phyloP scores from a whole-genome alignment of 1,140 invertebrate genomes.

The Ephestia elutella region DNA sequence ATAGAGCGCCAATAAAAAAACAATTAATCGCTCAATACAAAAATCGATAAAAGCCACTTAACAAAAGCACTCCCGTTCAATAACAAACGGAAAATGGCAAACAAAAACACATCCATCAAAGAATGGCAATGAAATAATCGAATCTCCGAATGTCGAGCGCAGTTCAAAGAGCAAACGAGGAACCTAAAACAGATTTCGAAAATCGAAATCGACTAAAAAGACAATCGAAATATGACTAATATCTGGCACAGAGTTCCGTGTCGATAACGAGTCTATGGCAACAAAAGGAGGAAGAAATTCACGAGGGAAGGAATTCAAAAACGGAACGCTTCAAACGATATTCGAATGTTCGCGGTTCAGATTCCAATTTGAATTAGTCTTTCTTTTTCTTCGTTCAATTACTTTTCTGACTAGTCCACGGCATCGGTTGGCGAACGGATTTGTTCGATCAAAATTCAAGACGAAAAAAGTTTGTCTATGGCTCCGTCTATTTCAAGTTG shows the following conservation, averaged over 20 bases:
- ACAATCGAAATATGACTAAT: conserved; percentile 49
- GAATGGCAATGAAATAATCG: conserved; percentile 66
- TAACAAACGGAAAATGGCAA: conserved; percentile 31
- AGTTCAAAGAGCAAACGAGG: conserved; percentile 60
- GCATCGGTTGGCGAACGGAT: background rate
- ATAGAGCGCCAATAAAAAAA: conserved; percentile 1
- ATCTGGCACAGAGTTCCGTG: conserved; percentile 61
- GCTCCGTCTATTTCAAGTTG: conserved; percentile 24
- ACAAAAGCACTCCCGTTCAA: conserved; percentile 10
- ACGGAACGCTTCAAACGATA: conserved; percentile 32
- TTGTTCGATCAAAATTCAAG: conserved; percentile 1
- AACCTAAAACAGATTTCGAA: conserved; percentile 55
- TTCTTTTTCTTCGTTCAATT: conserved; percentile 9
- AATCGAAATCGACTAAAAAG: conserved; percentile 24
- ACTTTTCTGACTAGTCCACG: conserved; percentile 2
- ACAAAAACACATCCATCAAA: conserved; percentile 66
- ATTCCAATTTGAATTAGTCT: conserved; percentile 30
- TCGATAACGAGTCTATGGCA: conserved; percentile 53
- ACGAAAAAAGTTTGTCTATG: conserved; percentile 4
- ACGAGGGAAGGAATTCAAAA: conserved; percentile 52
- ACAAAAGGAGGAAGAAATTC: conserved; percentile 47
- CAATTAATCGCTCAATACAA: background rate
- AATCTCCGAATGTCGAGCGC: conserved; percentile 58
- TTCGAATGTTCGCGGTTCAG: conserved; percentile 31
- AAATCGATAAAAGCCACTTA: conserved; percentile 12